Conservation (phyloP, 2,888 invertebrate species). For the Hyposoter dolosus region DNA sequence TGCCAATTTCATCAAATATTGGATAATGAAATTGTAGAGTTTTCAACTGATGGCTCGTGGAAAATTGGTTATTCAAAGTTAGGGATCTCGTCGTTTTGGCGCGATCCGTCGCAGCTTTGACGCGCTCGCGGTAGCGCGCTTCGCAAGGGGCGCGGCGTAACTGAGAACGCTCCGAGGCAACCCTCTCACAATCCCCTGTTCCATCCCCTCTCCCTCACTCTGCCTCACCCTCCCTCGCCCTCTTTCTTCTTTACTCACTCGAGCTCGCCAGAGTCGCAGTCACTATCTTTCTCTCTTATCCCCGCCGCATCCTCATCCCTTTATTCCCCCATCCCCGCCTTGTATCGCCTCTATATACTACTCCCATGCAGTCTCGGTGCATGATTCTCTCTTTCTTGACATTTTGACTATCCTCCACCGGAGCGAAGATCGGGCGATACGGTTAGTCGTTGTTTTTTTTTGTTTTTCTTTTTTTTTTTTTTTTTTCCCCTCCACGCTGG, state of each 20-base stretch:
- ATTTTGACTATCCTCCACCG: slow-evolving; percentile 1
- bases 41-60: too few species aligned
- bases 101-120: slow-evolving; percentile 41
- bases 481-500: too few species aligned
- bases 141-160: slow-evolving; percentile 84
- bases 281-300: slow-evolving; percentile 23
- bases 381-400: slow-evolving; percentile 7
- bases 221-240: slow-evolving; percentile 61
- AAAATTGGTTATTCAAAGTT: slow-evolving; percentile 20
- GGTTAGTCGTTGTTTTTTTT: background rate
- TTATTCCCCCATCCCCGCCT: background rate
- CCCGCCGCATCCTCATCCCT: slow-evolving; percentile 9
- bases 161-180: slow-evolving; percentile 80
- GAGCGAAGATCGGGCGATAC: background rate
- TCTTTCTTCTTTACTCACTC: slow-evolving; percentile 50
- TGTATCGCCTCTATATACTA: background rate
- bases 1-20: background rate
- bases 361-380: background rate
- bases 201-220: slow-evolving; percentile 58
- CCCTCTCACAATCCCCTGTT: slow-evolving; percentile 71
- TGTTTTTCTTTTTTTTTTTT: background rate
- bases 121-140: slow-evolving; percentile 79
- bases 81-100: slow-evolving; percentile 24
- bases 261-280: slow-evolving; percentile 42
- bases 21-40: background rate